Evolutionary conservation across 2,797 vertebrate species (phyloP).

Genomic region (Hyperoplus immaculatus): DNA sequence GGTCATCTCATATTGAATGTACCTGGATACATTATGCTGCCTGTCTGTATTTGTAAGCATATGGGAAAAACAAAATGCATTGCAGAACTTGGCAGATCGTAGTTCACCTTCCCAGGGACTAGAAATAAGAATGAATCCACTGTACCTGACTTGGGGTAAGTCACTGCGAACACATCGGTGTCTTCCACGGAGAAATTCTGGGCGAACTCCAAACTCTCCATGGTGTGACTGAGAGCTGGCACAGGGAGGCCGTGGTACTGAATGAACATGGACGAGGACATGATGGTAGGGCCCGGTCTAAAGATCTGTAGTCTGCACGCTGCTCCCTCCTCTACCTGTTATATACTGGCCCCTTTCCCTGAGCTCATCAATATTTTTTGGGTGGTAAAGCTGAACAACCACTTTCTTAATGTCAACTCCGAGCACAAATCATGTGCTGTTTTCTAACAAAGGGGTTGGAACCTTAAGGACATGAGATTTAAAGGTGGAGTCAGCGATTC

Average conservation of each 20-base stretch:
- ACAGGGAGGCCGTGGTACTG: slow-evolving; percentile 68
- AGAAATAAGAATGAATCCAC: background rate
- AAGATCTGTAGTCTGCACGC: background rate
- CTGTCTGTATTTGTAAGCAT: background rate
- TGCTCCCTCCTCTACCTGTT: slow-evolving; percentile 3
- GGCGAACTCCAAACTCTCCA: slow-evolving; percentile 73
- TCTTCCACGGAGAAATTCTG: slow-evolving; percentile 70
- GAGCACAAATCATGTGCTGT: too few species aligned
- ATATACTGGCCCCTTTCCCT: too few species aligned
- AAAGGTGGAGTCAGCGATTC: too few species aligned
- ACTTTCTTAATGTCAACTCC: too few species aligned
- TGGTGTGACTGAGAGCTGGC: slow-evolving; percentile 55
- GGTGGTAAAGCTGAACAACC: too few species aligned
- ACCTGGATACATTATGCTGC: background rate
- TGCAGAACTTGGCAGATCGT: background rate
- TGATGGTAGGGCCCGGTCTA: slow-evolving; percentile 23
- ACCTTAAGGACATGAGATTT: too few species aligned
- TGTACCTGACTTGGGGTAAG: slow-evolving; percentile 85
- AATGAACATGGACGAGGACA: slow-evolving; percentile 61
- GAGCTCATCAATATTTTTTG: too few species aligned
- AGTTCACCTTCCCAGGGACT: background rate
- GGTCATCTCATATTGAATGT: background rate
- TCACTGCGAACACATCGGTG: slow-evolving; percentile 78
- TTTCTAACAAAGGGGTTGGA: too few species aligned
- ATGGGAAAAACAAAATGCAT: background rate